Conservation (phyloP, 2,113 vertebrate genomes). For the western clawed frog (Xenopus tropicalis) region DNA sequence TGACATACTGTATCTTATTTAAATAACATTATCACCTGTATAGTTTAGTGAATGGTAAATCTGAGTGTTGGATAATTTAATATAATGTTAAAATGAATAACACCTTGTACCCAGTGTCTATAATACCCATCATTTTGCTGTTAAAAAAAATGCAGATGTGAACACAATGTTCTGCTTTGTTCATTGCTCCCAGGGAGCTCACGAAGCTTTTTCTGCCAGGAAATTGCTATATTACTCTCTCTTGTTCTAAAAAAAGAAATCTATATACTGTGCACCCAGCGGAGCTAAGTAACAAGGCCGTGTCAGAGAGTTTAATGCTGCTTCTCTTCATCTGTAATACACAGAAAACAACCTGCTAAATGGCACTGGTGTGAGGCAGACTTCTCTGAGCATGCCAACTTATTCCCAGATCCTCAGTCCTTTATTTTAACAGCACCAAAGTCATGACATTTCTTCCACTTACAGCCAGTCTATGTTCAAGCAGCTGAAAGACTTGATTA, state of each 20-base stretch:
- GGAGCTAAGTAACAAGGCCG: neutral
- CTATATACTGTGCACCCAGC: neutral
- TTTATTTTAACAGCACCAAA: neutral
- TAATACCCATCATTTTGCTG: neutral
- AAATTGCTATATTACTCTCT: conserved; percentile 1
- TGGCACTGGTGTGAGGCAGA: neutral
- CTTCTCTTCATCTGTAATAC: conserved; percentile 5
- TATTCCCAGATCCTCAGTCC: neutral
- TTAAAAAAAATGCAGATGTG: conserved; percentile 22
- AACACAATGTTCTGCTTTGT: conserved; percentile 10
- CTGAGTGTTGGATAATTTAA: too few species aligned
- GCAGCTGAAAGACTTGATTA: too few species aligned
- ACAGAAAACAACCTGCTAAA: neutral
- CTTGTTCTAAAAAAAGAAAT: neutral
- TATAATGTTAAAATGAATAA: too few species aligned
- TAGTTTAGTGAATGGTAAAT: too few species aligned
- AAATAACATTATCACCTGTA: too few species aligned
- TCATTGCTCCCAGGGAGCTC: neutral
- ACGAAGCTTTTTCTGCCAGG: conserved; percentile 3
- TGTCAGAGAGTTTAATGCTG: conserved; percentile 1
- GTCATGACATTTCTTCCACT: too few species aligned
- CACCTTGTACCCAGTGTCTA: neutral
- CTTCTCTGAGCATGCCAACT: neutral
- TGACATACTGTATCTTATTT: too few species aligned
- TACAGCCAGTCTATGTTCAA: too few species aligned